A percentile compares a stretch with the other conserved stretches of the same genome.
Conservation (phyloP, 2,888 invertebrate species). For the Drosophila picticornis region DNA sequence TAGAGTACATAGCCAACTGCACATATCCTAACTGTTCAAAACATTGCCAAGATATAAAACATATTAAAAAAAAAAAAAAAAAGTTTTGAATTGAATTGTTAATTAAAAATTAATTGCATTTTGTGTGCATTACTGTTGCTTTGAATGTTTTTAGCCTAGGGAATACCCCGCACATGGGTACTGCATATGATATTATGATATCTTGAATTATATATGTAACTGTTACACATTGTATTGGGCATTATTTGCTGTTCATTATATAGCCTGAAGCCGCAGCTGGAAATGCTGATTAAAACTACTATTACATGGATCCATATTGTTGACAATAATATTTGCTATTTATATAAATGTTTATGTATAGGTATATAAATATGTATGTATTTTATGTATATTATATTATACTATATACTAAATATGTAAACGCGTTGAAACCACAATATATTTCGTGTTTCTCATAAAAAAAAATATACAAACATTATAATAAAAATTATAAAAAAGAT, state of each 20-base stretch:
- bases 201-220: constrained; percentile 53
- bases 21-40: constrained; percentile 59
- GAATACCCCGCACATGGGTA: constrained; percentile 16
- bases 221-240: constrained; percentile 66
- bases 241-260: constrained; percentile 32
- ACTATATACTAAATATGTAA: constrained; percentile 34
- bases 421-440: constrained; percentile 48
- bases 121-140: constrained; percentile 61
- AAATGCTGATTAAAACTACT: constrained; percentile 42
- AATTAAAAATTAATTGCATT: constrained; percentile 4
- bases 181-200: constrained; percentile 6
- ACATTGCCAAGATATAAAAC: constrained; percentile 67
- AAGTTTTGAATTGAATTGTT: constrained; percentile 25
- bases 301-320: constrained; percentile 64
- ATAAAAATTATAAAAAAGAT: not conserved
- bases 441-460: constrained; percentile 35
- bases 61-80: constrained; percentile 28
- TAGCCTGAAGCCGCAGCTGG: constrained; percentile 63
- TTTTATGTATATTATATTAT: constrained; percentile 53
- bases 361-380: constrained; percentile 48
- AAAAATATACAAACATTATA: constrained; percentile 8
- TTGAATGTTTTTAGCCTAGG: constrained; percentile 57
- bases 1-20: constrained; percentile 44
- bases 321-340: constrained; percentile 79
- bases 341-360: constrained; percentile 49